These are phyloP conservation scores for Timema podura DNA, from an alignment of 2,888 invertebrate genomes.

Conservation along the genomic window DNA sequence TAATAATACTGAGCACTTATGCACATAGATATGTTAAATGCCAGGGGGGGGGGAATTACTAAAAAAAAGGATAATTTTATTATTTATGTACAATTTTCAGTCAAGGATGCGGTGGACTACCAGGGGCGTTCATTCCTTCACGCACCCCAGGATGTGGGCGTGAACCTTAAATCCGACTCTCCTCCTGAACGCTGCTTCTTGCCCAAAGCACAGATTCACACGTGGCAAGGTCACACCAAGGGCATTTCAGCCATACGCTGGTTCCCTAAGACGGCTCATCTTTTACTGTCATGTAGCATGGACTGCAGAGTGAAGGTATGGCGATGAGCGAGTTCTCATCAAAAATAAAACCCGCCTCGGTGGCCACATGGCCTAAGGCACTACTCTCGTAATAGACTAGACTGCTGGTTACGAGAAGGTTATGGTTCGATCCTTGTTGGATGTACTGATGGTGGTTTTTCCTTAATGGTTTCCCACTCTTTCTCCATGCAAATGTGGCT, in stretches of 20 bases:
- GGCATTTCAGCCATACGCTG: slow-evolving; percentile 92
- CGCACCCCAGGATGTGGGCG: slow-evolving; percentile 87
- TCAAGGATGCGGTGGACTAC: slow-evolving; percentile 91
- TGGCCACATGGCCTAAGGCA: no score
- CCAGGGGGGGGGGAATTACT: neutral
- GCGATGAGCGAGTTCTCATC: no score
- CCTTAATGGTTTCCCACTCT: no score
- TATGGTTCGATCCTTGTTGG: no score
- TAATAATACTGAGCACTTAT: no score
- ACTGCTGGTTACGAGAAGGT: no score
- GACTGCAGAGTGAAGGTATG: slow-evolving; percentile 88
- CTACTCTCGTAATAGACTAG: no score
- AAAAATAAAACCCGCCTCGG: no score
- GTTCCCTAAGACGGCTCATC: slow-evolving; percentile 92
- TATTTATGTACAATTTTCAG: slow-evolving; percentile 48
- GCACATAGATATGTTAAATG: no score
- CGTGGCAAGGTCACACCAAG: slow-evolving; percentile 96
- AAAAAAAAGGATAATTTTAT: slow-evolving; percentile 16
- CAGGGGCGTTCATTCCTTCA: slow-evolving; percentile 94
- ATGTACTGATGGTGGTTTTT: no score
- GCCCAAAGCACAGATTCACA: slow-evolving; percentile 92
- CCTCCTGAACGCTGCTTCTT: slow-evolving; percentile 95
- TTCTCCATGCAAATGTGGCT: no score
- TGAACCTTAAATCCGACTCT: slow-evolving; percentile 78
- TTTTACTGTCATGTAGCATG: slow-evolving; percentile 94